Evolutionary conservation across 2,888 invertebrate species (phyloP).

Genomic region (Monochamus alternatus): DNA sequence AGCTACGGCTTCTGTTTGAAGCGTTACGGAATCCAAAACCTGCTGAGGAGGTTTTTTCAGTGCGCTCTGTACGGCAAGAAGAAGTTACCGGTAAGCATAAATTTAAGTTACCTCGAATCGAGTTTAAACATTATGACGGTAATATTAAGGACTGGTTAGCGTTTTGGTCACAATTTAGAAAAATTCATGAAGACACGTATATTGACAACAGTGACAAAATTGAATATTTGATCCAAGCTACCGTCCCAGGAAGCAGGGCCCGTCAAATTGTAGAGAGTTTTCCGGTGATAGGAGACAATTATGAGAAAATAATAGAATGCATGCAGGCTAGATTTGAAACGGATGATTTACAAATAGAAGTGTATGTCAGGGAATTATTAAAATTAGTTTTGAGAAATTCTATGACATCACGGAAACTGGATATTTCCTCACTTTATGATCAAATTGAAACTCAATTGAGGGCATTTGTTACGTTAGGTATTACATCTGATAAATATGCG

Average conservation of each 20-base stretch:
- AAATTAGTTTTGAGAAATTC: slow-evolving; percentile 56
- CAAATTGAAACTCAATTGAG: slow-evolving; percentile 58
- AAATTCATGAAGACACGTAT: slow-evolving; percentile 45
- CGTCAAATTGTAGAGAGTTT: slow-evolving; percentile 52
- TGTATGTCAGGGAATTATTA: no score
- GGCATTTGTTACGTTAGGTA: slow-evolving; percentile 54
- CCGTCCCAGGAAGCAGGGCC: slow-evolving; percentile 43
- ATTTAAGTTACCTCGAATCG: slow-evolving; percentile 49
- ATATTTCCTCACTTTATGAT: slow-evolving; percentile 29
- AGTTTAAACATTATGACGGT: slow-evolving; percentile 51
- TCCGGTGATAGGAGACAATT: slow-evolving; percentile 48
- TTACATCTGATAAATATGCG: slow-evolving; percentile 16
- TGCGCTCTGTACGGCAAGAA: neutral
- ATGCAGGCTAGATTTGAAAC: slow-evolving; percentile 57
- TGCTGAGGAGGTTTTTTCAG: neutral
- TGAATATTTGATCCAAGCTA: slow-evolving; percentile 53
- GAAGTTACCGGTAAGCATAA: slow-evolving; percentile 44
- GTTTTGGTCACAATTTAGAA: slow-evolving; percentile 43
- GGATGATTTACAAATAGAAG: slow-evolving; percentile 56
- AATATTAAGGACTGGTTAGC: slow-evolving; percentile 53
- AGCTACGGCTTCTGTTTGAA: no score
- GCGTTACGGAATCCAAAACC: neutral
- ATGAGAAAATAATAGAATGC: slow-evolving; percentile 46
- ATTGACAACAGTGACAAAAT: slow-evolving; percentile 51
- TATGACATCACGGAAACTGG: slow-evolving; percentile 28